Base-by-base conservation (phyloP, 2,113 vertebrate genomes). In the Eira barbara region DNA sequence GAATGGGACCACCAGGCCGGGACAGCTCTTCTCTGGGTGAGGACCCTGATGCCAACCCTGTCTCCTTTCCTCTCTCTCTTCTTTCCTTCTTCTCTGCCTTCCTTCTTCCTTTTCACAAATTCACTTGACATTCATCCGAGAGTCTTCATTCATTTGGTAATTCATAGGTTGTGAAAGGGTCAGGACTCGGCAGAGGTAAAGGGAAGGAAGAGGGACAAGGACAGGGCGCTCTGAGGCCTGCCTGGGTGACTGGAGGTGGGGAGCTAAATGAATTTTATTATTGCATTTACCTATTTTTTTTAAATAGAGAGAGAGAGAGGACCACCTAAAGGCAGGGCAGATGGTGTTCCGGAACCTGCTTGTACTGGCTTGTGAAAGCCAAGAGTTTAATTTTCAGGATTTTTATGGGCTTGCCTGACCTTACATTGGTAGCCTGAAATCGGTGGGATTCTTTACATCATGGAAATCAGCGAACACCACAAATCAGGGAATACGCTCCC, bases 11-110 rank as follows among this genome's bases (percentile, higher is more conserved):
- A 0, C 99, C 99, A 0, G 99, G 99, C 4, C 98, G 99, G 29
- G 99, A 99, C 63, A 99, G 99, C 8, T 90, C 99, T 52, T 99
- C 99, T 83, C 98, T 99, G 29, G 99, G 99, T 99, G 97, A 97
- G 95, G 74, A 29, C 20, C 20, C 5, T 34, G 31, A 67, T 36
- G 17, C 27, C 13, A 29, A 15, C 6, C 39, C 23, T 78, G 12
- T n/a, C 49, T 7, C 23, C 36, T 34, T 57, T 3, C 17, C 73
- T 36, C 49, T 67, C 14, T 7, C 0, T 39, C n/a, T 42, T 3
- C 34, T n/a, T 84, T 2, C 7, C 42, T 87, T 7, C 25, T 27
- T 18, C 7, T 10, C 17, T 14, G 7, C 47, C 31, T 3, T n/a
- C 42, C 45, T 45, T 4, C 29, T 86, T 36, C n/a, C n/a, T 74